phyloP scores from a whole-genome alignment of 1,140 invertebrate species.

The Leptestheria dahalacensis region DNA sequence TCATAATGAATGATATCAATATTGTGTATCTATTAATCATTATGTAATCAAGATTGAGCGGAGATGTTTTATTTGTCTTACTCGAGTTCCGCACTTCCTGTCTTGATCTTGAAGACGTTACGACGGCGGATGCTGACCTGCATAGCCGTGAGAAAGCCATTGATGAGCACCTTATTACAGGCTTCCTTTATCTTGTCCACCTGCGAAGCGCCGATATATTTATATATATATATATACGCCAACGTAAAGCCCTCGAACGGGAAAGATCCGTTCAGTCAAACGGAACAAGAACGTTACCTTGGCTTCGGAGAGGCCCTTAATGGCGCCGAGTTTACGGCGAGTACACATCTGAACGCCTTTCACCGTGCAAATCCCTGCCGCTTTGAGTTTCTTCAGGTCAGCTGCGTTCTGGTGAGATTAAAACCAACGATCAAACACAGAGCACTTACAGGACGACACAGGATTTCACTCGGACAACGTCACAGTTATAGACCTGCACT shows the following conservation, averaged over 20 bases:
- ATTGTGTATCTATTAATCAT: too few species aligned
- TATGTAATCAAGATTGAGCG: not conserved
- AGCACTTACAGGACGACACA: too few species aligned
- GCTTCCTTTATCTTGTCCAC: constrained; percentile 65
- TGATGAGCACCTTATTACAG: constrained; percentile 37
- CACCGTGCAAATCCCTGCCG: constrained; percentile 59
- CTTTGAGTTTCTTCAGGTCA: constrained; percentile 64
- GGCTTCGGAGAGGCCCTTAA: constrained; percentile 62
- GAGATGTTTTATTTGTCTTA: constrained; percentile 29
- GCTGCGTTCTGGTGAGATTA: constrained; percentile 30
- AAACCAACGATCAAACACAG: not conserved
- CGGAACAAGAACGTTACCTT: too few species aligned
- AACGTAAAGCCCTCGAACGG: too few species aligned
- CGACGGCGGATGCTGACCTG: constrained; percentile 55
- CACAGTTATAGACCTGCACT: too few species aligned
- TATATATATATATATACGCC: too few species aligned
- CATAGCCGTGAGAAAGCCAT: constrained; percentile 54
- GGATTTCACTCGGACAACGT: too few species aligned
- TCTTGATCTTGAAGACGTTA: constrained; percentile 52
- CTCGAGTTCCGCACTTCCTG: constrained; percentile 56
- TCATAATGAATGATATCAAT: too few species aligned
- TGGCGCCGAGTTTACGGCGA: constrained; percentile 49
- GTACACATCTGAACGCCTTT: constrained; percentile 69
- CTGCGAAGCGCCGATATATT: not conserved
- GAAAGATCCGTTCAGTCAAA: too few species aligned